These are phyloP conservation scores for Diloba caeruleocephala DNA, from an alignment of 2,888 invertebrate genomes.

Conservation along the genomic window DNA sequence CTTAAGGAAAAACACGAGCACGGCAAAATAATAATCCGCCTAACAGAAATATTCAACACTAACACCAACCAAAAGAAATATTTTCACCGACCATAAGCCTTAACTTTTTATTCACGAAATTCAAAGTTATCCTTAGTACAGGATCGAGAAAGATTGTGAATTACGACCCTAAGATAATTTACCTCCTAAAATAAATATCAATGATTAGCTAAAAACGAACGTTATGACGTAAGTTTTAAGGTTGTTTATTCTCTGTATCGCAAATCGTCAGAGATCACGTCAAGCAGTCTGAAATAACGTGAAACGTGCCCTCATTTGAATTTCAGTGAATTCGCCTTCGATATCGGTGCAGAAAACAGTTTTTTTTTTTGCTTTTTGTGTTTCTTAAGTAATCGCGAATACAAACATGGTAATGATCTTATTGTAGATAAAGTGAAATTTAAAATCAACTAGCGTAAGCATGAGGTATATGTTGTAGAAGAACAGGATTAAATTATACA, in stretches of 20 bases:
- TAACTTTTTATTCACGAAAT: slow-evolving; percentile 56
- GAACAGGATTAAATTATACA: too few species aligned
- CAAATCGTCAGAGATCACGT: slow-evolving; percentile 38
- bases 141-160: slow-evolving; percentile 59
- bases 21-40: slow-evolving; percentile 14
- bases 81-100: slow-evolving; percentile 24
- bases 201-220: slow-evolving; percentile 23
- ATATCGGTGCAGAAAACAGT: slow-evolving; percentile 47
- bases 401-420: slow-evolving; percentile 15
- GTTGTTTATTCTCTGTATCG: slow-evolving; percentile 23
- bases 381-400: slow-evolving; percentile 22
- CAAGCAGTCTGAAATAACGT: slow-evolving; percentile 54
- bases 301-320: slow-evolving; percentile 62
- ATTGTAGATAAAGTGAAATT: not conserved
- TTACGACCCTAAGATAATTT: slow-evolving; percentile 61
- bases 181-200: slow-evolving; percentile 52
- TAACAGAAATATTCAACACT: slow-evolving; percentile 30
- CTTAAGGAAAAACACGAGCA: slow-evolving; percentile 1
- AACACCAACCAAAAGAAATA: slow-evolving; percentile 24
- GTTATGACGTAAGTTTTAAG: slow-evolving; percentile 3
- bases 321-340: slow-evolving; percentile 54
- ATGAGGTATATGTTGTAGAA: too few species aligned
- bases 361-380: slow-evolving; percentile 30
- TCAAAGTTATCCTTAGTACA: slow-evolving; percentile 51
- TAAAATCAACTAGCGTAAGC: slow-evolving; percentile 12